Evolutionary conservation across 2,113 vertebrate genomes (phyloP).

Genomic region (Rattus rattus): DNA sequence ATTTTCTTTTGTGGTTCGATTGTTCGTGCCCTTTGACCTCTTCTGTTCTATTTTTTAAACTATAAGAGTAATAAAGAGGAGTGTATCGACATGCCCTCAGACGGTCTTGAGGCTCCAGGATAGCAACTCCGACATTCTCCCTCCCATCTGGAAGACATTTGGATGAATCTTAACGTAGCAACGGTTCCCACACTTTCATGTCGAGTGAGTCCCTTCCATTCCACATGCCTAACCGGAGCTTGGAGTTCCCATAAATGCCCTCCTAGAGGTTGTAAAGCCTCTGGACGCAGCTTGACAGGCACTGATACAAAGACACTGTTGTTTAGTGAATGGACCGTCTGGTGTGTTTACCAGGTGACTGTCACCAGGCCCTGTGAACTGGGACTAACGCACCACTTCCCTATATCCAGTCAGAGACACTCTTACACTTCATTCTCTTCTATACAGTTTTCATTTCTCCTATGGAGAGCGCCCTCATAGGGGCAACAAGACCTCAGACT

Average conservation of each 20-base stretch:
- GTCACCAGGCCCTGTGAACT: background rate
- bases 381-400: background rate
- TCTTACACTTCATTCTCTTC: background rate
- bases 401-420: background rate
- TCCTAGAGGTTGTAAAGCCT: background rate
- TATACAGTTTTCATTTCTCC: background rate
- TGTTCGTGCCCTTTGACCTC: slow-evolving; percentile 16
- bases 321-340: background rate
- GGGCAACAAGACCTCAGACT: background rate
- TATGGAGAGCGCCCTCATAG: background rate
- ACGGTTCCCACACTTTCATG: background rate
- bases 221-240: background rate
- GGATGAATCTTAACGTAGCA: background rate
- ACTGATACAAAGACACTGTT: background rate
- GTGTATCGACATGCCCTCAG: background rate
- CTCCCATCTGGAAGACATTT: slow-evolving; percentile 52
- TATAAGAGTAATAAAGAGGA: background rate
- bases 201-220: background rate
- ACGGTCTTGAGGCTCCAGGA: background rate
- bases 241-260: background rate
- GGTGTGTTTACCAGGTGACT: background rate
- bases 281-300: background rate
- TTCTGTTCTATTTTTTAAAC: slow-evolving; percentile 31
- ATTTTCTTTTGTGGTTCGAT: slow-evolving; percentile 48
- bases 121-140: background rate